Evolutionary conservation across 1,140 invertebrate genomes (phyloP).

Genomic region (Drosophila biarmipes): DNA sequence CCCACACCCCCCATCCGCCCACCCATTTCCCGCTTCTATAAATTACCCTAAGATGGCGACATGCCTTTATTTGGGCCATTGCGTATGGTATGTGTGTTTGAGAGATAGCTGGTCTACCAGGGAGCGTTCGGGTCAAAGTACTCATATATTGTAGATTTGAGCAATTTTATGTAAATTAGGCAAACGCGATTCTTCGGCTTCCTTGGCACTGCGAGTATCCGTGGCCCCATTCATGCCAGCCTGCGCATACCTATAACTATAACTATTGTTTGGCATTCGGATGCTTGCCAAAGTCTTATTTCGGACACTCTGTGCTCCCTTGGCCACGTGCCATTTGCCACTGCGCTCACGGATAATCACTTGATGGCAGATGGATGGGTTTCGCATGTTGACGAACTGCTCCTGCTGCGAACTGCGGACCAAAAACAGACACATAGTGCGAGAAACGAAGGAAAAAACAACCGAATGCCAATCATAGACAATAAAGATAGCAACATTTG

Average conservation of each 20-base stretch:
- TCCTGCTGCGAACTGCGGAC: background rate
- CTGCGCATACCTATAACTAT: background rate
- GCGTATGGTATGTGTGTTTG: background rate
- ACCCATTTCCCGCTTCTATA: conserved; percentile 4
- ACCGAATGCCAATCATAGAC: conserved; percentile 43
- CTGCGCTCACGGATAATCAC: conserved; percentile 1
- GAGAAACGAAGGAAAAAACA: background rate
- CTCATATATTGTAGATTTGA: conserved; percentile 40
- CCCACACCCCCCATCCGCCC: background rate
- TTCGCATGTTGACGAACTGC: background rate
- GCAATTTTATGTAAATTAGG: conserved; percentile 49
- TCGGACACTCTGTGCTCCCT: background rate
- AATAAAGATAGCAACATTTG: conserved; percentile 56
- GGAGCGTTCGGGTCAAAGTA: conserved; percentile 21
- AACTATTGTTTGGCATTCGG: background rate
- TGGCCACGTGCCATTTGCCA: conserved; percentile 6
- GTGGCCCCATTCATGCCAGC: background rate
- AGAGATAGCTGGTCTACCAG: background rate
- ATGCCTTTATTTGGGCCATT: conserved; percentile 12
- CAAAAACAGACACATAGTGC: background rate
- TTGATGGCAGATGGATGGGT: conserved; percentile 1
- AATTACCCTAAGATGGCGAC: conserved; percentile 39
- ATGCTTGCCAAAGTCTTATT: conserved; percentile 5
- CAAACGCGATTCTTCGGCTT: conserved; percentile 1
- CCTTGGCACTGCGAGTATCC: background rate